Percentiles rank a stretch among this genome's conserved stretches.
Evolutionary conservation across 2,797 vertebrate species (phyloP).

Genomic region (Carapus acus): DNA sequence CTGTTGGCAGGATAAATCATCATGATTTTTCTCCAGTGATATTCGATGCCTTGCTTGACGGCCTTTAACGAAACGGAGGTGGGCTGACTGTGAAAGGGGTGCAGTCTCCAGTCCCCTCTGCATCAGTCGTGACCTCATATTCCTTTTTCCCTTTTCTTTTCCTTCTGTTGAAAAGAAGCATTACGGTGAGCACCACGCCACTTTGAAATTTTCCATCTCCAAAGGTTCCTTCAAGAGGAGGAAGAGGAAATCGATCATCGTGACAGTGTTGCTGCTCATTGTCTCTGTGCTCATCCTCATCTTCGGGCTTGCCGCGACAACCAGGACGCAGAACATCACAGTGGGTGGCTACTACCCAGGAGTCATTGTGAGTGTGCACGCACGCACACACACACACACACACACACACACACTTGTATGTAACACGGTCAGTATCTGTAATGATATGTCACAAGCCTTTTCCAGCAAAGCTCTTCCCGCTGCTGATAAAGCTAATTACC

Average conservation of each 20-base stretch:
- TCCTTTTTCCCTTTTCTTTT: no score
- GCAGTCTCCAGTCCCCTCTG: no score
- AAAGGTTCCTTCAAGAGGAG: conserved; percentile 94
- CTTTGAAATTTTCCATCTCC: no score
- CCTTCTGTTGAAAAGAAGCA: no score
- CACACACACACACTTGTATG: neutral
- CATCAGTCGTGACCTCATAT: no score
- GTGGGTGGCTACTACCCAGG: conserved; percentile 98
- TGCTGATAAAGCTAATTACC: conserved; percentile 37
- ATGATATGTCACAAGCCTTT: conserved; percentile 19
- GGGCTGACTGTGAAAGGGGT: neutral
- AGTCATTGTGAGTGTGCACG: conserved; percentile 87
- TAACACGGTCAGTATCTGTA: conserved; percentile 19
- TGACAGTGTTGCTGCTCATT: conserved; percentile 89
- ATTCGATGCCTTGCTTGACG: conserved; percentile 11
- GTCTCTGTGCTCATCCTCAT: conserved; percentile 94
- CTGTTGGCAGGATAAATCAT: neutral
- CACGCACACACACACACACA: conserved; percentile 19
- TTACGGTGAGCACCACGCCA: neutral
- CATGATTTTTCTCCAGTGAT: neutral
- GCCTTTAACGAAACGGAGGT: neutral
- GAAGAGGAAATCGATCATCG: conserved; percentile 94
- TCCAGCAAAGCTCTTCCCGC: conserved; percentile 21
- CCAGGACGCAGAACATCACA: conserved; percentile 96
- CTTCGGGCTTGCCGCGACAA: conserved; percentile 93